Evolutionary conservation across 2,113 vertebrate species (phyloP).

Genomic region (Chrysochloris asiatica): DNA sequence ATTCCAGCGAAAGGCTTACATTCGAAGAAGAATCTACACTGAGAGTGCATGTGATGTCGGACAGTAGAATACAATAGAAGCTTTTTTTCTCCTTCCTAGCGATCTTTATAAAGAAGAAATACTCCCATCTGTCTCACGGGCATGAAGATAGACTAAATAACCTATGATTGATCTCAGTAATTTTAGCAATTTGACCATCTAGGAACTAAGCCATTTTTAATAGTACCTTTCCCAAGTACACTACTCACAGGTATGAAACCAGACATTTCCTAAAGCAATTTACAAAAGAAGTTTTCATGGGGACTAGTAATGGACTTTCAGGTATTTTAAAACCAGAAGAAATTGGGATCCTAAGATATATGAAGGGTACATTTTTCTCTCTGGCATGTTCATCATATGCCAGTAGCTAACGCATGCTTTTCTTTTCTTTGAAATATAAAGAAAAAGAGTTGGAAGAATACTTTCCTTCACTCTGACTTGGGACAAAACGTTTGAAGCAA

Average conservation of each 20-base stretch:
- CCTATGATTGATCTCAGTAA: slow-evolving; percentile 27
- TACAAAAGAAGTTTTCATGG: slow-evolving; percentile 30
- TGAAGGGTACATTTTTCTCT: slow-evolving; percentile 7
- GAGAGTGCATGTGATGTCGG: neutral
- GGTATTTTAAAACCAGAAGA: slow-evolving; percentile 40
- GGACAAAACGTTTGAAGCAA: slow-evolving; percentile 28
- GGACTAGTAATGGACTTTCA: neutral
- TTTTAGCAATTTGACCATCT: slow-evolving; percentile 54
- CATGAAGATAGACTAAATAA: slow-evolving; percentile 50
- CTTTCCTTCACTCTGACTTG: slow-evolving; percentile 48
- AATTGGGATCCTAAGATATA: slow-evolving; percentile 16
- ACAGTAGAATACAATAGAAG: neutral
- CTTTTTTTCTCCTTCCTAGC: neutral
- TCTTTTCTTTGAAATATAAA: slow-evolving; percentile 45
- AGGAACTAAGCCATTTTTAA: slow-evolving; percentile 48
- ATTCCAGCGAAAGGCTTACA: slow-evolving; percentile 1
- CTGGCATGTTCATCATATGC: neutral
- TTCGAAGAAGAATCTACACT: slow-evolving; percentile 34
- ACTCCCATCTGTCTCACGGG: slow-evolving; percentile 4
- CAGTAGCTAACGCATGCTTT: neutral
- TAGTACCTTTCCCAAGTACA: neutral
- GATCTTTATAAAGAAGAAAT: slow-evolving; percentile 47
- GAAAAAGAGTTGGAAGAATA: neutral
- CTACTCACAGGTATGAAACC: slow-evolving; percentile 4
- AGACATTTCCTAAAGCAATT: slow-evolving; percentile 51